Base-by-base conservation (phyloP, 2,797 vertebrate genomes). In the Poecilia gillii region DNA sequence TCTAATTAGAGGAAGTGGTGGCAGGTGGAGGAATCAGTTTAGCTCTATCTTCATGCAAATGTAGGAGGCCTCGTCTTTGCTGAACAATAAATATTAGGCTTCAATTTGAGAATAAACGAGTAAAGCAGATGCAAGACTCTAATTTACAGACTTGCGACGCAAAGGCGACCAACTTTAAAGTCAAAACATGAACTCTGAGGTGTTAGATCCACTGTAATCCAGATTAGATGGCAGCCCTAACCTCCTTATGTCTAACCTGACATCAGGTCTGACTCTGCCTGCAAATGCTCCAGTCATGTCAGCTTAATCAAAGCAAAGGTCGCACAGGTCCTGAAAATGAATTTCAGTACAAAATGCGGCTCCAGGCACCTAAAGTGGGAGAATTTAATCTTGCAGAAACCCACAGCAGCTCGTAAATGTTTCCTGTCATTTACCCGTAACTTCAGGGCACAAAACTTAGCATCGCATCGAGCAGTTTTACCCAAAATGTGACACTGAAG, bases 151-250 rank as follows among this genome's bases (percentile, higher is more conserved):
- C 41, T 73, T 59, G 83, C 76, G 70, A 80, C 75, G 51, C 70
- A 66, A 72, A 82, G 73, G 70, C 79, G 84, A 31, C 59, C 41
- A 82, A 39, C 20, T 75, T 55, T 80, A 83, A 84, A 88, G 83
- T 89, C 83, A 90, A 89, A 91, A 85, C 74, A 86, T 77, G 51
- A 84, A 82, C 84, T 83, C 72, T 74, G 70, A 76, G 78, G 84
- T 79, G 78, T 62, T 75, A 88, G 86, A 93, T 91, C 85, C 83
- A 86, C 80, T 77, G 46, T 90, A 92, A 93, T 93, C 90, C 88
- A 92, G 88, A 93, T 92, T 94, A 91, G 74, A 88, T 71, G 80
- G 66, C 64, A 80, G 85, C 57, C 73, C 33, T 86, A 76, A 75
- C 78, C 84, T 89, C 77, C 47, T 87, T 84, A 79, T 36, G 74